Percentiles rank a stretch among this genome's conserved stretches.
Evolutionary conservation across 2,797 vertebrate species (phyloP).

Genomic region (Denticeps clupeoides): DNA sequence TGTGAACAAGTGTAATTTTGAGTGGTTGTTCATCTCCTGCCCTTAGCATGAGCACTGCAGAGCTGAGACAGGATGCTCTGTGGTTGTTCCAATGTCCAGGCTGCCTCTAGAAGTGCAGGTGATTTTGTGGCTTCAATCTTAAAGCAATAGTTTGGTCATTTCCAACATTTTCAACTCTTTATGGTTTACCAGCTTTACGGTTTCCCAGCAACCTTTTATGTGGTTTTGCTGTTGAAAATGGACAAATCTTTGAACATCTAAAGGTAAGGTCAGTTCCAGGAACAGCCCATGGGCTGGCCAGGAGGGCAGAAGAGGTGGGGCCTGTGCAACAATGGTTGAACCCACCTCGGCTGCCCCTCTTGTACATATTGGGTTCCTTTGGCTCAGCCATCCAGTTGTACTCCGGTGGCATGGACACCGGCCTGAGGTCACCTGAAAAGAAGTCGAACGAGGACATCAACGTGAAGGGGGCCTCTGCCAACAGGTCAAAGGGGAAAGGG

Average conservation of each 20-base stretch:
- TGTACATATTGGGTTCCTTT: slow-evolving; percentile 52
- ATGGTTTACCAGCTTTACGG: too few species aligned
- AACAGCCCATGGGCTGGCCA: background rate
- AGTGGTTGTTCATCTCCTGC: background rate
- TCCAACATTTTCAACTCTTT: too few species aligned
- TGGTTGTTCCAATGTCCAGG: too few species aligned
- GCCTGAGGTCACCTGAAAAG: slow-evolving; percentile 57
- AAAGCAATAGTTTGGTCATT: too few species aligned
- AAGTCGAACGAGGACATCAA: slow-evolving; percentile 26
- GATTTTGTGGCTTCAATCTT: too few species aligned
- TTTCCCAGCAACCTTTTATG: too few species aligned
- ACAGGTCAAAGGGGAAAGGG: background rate
- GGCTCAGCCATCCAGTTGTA: slow-evolving; percentile 51
- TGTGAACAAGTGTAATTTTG: background rate
- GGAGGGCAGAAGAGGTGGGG: background rate
- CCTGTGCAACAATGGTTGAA: background rate
- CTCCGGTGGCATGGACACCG: slow-evolving; percentile 50
- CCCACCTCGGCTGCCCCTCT: slow-evolving; percentile 59
- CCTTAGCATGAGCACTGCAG: too few species aligned
- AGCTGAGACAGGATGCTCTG: too few species aligned
- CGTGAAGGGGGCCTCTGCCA: background rate
- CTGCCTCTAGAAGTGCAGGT: too few species aligned
- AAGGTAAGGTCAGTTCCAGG: too few species aligned
- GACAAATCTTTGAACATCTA: too few species aligned
- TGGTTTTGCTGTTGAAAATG: too few species aligned